Base-by-base conservation (phyloP, 2,113 vertebrate species). In the Cyanoramphus novaezelandiae region DNA sequence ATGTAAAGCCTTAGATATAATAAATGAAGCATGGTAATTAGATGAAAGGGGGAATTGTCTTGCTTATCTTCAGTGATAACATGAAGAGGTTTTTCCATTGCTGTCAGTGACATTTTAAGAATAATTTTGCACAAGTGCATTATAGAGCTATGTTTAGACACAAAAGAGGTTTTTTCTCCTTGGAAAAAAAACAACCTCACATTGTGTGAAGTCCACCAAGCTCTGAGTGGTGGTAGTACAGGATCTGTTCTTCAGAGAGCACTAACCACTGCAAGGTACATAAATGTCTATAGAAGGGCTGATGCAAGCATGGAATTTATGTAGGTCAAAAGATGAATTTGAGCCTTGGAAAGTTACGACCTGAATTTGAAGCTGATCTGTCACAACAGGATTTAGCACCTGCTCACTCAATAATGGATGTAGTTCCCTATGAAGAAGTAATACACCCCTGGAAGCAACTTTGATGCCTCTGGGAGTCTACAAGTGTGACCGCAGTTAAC, bases 361-460 rank as follows among this genome's bases (percentile, higher is more conserved):
- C 52, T 77, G 43, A 92, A 77, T 80, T 72, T 71, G 72, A 89
- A 90, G 47, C 37, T 55, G 7, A 78, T 88, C 44, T 87, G 39
- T 68, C 47, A 72, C 7, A 13, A 49, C 17, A 81, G 29, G 46
- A 47, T 88, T 60, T 41, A 83, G 17, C 39, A 83, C 17, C 24
- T 77, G 37, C 27, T 80, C 52, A 52, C 24, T 23, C 77, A 76
- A 8, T 44, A 79, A 88, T 6, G 6, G 60, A n/a, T 50, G 27
- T 24, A 43, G 57, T 70, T 39, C 43, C 27, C 16, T 70, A 82
- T 15, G 8, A 63, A 74, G 69, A 29, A 88, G 9, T 25, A 91
- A 52, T 0, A 0, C 23, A 63, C 0, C 0, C 52, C 12, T 29
- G 28, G 44, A 92, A 92, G 44, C 29, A 52, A 62, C n/a, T 76